Conservation (phyloP, 2,888 invertebrate genomes). For the Mycalesis mineus region DNA sequence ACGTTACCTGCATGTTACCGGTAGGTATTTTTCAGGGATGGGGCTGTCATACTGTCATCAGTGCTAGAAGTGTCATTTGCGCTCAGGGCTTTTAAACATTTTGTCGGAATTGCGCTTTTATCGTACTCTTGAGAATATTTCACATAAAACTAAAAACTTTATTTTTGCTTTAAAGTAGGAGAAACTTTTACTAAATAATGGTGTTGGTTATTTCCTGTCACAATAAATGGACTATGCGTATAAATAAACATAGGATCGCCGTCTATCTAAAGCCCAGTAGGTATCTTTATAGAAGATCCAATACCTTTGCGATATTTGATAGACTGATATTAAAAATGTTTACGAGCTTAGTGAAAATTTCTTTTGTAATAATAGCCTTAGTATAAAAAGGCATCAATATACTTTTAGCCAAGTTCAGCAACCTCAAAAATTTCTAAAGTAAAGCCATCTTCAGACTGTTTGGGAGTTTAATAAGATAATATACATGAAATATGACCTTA, state of each 20-base stretch:
- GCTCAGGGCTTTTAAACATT: slow-evolving; percentile 13
- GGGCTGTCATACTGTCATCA: slow-evolving; percentile 5
- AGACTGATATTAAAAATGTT: neutral
- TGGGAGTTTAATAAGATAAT: slow-evolving; percentile 23
- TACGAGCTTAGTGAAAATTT: neutral
- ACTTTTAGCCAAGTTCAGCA: neutral
- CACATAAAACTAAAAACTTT: neutral
- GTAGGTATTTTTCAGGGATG: slow-evolving; percentile 3
- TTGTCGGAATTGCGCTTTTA: slow-evolving; percentile 9
- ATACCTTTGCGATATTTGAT: too few species aligned
- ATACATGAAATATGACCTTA: slow-evolving; percentile 30
- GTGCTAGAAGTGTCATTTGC: slow-evolving; percentile 9
- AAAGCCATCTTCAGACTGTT: slow-evolving; percentile 14
- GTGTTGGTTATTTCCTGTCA: too few species aligned
- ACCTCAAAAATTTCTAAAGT: neutral
- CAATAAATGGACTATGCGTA: too few species aligned
- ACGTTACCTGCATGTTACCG: neutral
- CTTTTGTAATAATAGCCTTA: neutral
- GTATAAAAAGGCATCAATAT: neutral
- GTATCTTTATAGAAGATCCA: too few species aligned
- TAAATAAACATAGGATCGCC: too few species aligned
- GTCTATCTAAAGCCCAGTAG: too few species aligned
- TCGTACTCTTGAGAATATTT: slow-evolving; percentile 5
- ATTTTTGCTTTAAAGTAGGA: neutral
- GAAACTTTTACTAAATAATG: neutral